These are phyloP conservation scores for Xyliphius kryptos DNA, from an alignment of 2,113 vertebrate genomes.

Conservation along the genomic window DNA sequence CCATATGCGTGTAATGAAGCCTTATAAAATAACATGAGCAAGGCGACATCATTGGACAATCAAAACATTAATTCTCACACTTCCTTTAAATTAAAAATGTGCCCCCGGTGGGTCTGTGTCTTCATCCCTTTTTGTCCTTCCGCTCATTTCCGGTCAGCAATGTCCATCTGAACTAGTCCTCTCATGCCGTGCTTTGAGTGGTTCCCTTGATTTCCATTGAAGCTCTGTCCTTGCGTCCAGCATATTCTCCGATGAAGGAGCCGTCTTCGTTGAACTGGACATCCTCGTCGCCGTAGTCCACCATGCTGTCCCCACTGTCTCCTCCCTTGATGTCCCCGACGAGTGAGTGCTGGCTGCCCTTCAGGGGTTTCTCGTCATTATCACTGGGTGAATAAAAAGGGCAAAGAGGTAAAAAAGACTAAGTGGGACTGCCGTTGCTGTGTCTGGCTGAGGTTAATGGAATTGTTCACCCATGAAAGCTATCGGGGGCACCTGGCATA, in stretches of 20 bases:
- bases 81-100: slow-evolving; percentile 35
- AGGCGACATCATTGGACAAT: slow-evolving; percentile 56
- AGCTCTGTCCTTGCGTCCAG: slow-evolving; percentile 78
- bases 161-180: slow-evolving; percentile 33
- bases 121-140: slow-evolving; percentile 38
- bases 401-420: background rate
- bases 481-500: background rate
- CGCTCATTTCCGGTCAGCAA: slow-evolving; percentile 36
- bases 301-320: slow-evolving; percentile 90
- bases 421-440: background rate
- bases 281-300: slow-evolving; percentile 89
- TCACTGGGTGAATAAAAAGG: slow-evolving; percentile 60
- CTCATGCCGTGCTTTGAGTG: slow-evolving; percentile 66
- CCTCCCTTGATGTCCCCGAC: slow-evolving; percentile 75
- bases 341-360: slow-evolving; percentile 82
- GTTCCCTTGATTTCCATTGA: slow-evolving; percentile 81
- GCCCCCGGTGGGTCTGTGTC: slow-evolving; percentile 47
- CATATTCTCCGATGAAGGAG: slow-evolving; percentile 93
- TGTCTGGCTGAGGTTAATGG: background rate
- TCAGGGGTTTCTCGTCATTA: slow-evolving; percentile 94
- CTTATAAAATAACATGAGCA: slow-evolving; percentile 50
- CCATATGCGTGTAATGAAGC: slow-evolving; percentile 51
- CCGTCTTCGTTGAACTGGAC: slow-evolving; percentile 93
- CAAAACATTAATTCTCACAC: slow-evolving; percentile 55
- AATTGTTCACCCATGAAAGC: background rate